Evolutionary conservation across 2,888 invertebrate genomes (phyloP).

Genomic region (Athetis lepigone): DNA sequence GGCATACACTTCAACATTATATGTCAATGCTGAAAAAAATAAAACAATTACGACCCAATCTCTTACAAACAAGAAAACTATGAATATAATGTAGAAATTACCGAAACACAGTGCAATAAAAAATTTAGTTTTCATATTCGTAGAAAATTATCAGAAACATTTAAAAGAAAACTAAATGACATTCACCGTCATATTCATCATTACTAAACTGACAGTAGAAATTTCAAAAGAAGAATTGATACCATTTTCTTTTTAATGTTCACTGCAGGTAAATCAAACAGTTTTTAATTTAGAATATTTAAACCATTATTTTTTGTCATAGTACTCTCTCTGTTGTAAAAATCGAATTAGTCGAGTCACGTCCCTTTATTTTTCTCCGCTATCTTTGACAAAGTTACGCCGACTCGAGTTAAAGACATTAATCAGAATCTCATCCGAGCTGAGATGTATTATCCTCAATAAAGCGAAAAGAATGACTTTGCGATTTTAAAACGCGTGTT

Average conservation of each 20-base stretch:
- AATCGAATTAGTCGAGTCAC: slow-evolving; percentile 88
- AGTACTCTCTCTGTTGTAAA: slow-evolving; percentile 70
- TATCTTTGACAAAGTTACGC: slow-evolving; percentile 88
- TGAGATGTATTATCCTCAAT: slow-evolving; percentile 89
- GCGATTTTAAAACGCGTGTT: slow-evolving; percentile 89
- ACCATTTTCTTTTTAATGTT: slow-evolving; percentile 51
- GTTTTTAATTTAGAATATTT: slow-evolving; percentile 43
- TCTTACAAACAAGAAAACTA: slow-evolving; percentile 6
- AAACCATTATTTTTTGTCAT: slow-evolving; percentile 48
- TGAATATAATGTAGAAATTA: slow-evolving; percentile 58
- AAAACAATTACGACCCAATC: slow-evolving; percentile 16
- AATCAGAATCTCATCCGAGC: slow-evolving; percentile 88
- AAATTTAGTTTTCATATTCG: slow-evolving; percentile 76
- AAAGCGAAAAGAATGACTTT: slow-evolving; percentile 89
- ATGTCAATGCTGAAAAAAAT: slow-evolving; percentile 65
- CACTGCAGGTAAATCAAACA: slow-evolving; percentile 52
- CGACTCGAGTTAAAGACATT: slow-evolving; percentile 85
- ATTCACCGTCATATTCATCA: slow-evolving; percentile 55
- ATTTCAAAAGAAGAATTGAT: slow-evolving; percentile 83
- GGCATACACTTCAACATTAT: slow-evolving; percentile 69
- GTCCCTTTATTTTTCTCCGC: slow-evolving; percentile 88
- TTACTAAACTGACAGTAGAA: slow-evolving; percentile 71
- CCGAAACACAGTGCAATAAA: slow-evolving; percentile 75
- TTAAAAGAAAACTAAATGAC: slow-evolving; percentile 71
- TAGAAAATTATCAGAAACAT: slow-evolving; percentile 66